Conservation (phyloP, 2,797 vertebrate genomes). For the Malurus leucopterus region DNA sequence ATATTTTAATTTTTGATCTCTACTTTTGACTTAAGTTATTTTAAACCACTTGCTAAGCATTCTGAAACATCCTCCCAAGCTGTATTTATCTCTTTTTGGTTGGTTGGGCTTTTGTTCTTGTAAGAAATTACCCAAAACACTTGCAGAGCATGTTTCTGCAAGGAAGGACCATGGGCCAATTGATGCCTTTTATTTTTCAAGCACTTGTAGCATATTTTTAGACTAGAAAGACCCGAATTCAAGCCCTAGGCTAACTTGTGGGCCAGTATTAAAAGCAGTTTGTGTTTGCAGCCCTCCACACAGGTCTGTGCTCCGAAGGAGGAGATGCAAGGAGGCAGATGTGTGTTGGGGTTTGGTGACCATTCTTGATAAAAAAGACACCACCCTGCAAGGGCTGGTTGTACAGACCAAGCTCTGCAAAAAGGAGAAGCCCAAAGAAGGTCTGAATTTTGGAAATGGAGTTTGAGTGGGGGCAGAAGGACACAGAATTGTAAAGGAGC, state of each 20-base stretch:
- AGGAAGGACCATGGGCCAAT: rapidly evolving
- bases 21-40: background rate
- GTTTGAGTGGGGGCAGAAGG: background rate
- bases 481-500: background rate
- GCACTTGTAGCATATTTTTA: background rate
- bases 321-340: background rate
- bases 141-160: background rate
- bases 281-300: background rate
- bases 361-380: background rate
- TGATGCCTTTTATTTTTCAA: background rate
- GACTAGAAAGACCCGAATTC: background rate
- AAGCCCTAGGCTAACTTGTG: background rate
- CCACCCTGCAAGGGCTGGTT: background rate
- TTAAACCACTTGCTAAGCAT: background rate
- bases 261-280: background rate
- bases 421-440: background rate
- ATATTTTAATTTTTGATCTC: background rate
- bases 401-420: background rate
- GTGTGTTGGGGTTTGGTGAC: background rate
- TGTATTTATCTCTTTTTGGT: background rate
- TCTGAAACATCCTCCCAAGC: background rate
- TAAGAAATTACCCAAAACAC: background rate
- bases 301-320: rapidly evolving
- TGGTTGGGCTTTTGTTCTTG: background rate
- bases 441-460: background rate